Evolutionary conservation across 23 tunicate species (phyloP).

Genomic region (Trididemnum clinides): DNA sequence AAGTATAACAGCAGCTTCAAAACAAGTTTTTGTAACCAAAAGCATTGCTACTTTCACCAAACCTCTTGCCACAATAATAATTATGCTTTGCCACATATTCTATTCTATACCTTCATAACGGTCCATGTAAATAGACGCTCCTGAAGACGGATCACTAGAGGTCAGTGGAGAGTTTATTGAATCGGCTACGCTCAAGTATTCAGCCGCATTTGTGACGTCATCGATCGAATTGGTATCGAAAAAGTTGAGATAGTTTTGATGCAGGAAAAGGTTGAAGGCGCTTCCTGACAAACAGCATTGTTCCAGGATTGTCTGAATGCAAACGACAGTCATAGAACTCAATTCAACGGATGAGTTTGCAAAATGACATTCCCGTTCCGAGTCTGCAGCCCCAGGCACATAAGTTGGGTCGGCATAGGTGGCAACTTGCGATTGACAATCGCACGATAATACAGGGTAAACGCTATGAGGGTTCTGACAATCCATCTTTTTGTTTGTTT

Average conservation of each 20-base stretch:
- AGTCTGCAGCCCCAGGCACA: too few relatives aligned
- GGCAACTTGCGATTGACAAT: too few relatives aligned
- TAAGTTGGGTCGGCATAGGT: too few relatives aligned
- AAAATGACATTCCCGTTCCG: background rate
- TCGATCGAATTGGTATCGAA: conserved; percentile 52
- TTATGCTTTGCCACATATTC: too few relatives aligned
- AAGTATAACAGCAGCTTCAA: too few relatives aligned
- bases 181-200: conserved; percentile 68
- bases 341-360: background rate
- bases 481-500: too few relatives aligned
- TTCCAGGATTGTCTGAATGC: conserved; percentile 58
- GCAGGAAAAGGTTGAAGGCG: conserved; percentile 72
- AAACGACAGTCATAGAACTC: background rate
- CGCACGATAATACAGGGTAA: too few relatives aligned
- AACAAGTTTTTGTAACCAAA: too few relatives aligned
- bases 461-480: too few relatives aligned
- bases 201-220: conserved; percentile 59
- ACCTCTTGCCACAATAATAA: too few relatives aligned
- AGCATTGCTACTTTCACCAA: too few relatives aligned
- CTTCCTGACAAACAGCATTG: conserved; percentile 78
- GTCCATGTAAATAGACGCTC: conserved; percentile 33
- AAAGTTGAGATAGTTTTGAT: conserved; percentile 74
- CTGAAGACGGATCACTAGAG: conserved; percentile 61
- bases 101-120: conserved; percentile 84
- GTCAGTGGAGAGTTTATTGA: conserved; percentile 50